Base-by-base conservation (phyloP, 2,113 vertebrate genomes). In the Chionis minor region DNA sequence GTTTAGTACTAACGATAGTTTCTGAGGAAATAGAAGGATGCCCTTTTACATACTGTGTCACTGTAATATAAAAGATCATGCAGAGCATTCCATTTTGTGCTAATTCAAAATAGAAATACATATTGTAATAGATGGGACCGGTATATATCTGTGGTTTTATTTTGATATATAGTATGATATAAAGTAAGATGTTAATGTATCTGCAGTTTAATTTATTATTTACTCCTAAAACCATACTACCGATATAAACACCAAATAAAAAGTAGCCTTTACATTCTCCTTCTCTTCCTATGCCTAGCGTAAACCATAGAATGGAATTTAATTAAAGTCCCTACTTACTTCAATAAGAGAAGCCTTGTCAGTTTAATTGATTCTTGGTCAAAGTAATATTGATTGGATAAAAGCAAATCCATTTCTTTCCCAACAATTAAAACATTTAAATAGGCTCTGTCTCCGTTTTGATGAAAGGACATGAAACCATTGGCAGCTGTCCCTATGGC, bases 381-480 rank as follows among this genome's bases (percentile, higher is more conserved):
- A 97, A 98, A 98, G 96, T 81, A 94, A 88, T 98, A 98, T 98
- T 98, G 98, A 98, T 98, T 91, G 95, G 97, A 97, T 98, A 98
- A 98, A 98, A 98, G 97, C 96, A 97, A 98, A 98, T 98, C 96
- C 95, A 97, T 97, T 98, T 97, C 89, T 97, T 97, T 97, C 58
- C 61, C 82, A 97, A 96, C 97, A 98, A 98, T 98, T 98, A 98
- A 98, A 98, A 98, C 95, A 97, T 97, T 98, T 96, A 97, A 98
- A 98, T 96, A 91, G 92, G 62, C 30, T 97, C 88, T 93, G 83
- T 98, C 83, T 97, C 93, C 40, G 40, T 96, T 97, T 96, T 95
- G 92, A 97, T 96, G 83, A 97, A 96, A 96, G 95, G 69, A 80
- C 72, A 63, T 94, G 91, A 97, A 97, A 94, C 73, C 16, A 15